Conservation (phyloP, 2,888 invertebrate genomes). For the Agelastica alni region DNA sequence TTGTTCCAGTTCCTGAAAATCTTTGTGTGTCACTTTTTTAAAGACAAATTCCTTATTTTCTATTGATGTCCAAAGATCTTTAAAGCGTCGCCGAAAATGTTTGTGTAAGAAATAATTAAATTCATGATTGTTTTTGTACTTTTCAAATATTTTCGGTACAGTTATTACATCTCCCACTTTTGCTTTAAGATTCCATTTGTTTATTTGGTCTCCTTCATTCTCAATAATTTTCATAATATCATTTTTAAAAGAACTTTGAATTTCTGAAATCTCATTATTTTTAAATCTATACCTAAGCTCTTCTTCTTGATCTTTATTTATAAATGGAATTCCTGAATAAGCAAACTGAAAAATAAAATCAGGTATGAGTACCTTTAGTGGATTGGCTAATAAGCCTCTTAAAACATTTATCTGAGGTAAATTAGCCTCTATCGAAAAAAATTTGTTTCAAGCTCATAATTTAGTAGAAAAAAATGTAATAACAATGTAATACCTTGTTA, state of each 20-base stretch:
- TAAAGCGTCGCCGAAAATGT: constrained; percentile 62
- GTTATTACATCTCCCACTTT: constrained; percentile 44
- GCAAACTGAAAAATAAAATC: constrained; percentile 62
- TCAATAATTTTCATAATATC: constrained; percentile 44
- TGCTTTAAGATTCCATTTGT: constrained; percentile 50
- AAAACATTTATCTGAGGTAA: too few relatives aligned
- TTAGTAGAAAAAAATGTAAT: too few relatives aligned
- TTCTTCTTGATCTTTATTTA: constrained; percentile 63
- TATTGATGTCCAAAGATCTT: constrained; percentile 47
- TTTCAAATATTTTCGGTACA: constrained; percentile 39
- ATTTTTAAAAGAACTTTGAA: constrained; percentile 37
- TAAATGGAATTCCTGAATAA: constrained; percentile 69
- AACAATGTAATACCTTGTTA: constrained; percentile 66
- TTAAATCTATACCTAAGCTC: constrained; percentile 40
- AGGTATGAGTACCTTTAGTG: too few relatives aligned
- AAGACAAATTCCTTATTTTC: constrained; percentile 51
- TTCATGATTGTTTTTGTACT: constrained; percentile 56
- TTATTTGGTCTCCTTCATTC: constrained; percentile 48
- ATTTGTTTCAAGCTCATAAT: too few relatives aligned
- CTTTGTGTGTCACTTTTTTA: constrained; percentile 48
- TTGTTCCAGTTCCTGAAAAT: constrained; percentile 45
- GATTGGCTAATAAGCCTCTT: too few relatives aligned
- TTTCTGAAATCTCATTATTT: constrained; percentile 54
- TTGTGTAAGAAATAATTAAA: constrained; percentile 64
- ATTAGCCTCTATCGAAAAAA: too few relatives aligned